Base-by-base conservation (phyloP, 2,797 vertebrate species). In the Brotula barbata region DNA sequence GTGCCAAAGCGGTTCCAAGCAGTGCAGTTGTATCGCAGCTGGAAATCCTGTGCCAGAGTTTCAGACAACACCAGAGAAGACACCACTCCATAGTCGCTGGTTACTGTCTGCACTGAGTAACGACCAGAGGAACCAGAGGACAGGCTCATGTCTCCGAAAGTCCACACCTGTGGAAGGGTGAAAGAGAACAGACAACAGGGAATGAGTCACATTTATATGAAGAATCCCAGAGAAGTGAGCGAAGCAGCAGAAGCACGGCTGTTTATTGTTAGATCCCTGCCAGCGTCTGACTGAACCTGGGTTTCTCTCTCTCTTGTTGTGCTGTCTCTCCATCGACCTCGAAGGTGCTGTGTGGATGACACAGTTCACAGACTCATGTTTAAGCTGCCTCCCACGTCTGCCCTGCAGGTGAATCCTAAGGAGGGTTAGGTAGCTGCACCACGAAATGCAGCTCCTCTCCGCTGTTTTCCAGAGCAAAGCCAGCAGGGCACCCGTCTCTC, bases 21-120 rank as follows among this genome's bases (percentile, higher is more conserved):
- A 0, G 89, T 90, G 58, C 89, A 90, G 78, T 90, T 90, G 82
- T 89, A 90, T 68, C 88, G 87, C 75, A 86, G 74, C 61, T 88
- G 82, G 75, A 90, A 97, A 77, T 96, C 95, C 1, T 90, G 89
- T 0, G 91, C 89, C 54, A 91, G 89, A 0, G 93, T 93, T 53
- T 92, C 92, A 0, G 93, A 92, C 22, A 97, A 91, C 73, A 95
- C 89, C 23, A 97, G 87, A 9, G 93, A 91, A 0, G 95, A 96
- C 41, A 94, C 49, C 14, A 95, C 89, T 0, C 92, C 93, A 0
- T 75, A 85, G 2, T 91, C 90, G 0, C 90, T 92, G 79, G 90
- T 84, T 2, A 94, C 92, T 0, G 93, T 94, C 89, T 95, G 93
- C 70, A 97, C 94, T 0, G 94, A 92, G 83, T 93, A 95, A 16